phyloP scores from a whole-genome alignment of 1,140 invertebrate species.

The Halesus radiatus region DNA sequence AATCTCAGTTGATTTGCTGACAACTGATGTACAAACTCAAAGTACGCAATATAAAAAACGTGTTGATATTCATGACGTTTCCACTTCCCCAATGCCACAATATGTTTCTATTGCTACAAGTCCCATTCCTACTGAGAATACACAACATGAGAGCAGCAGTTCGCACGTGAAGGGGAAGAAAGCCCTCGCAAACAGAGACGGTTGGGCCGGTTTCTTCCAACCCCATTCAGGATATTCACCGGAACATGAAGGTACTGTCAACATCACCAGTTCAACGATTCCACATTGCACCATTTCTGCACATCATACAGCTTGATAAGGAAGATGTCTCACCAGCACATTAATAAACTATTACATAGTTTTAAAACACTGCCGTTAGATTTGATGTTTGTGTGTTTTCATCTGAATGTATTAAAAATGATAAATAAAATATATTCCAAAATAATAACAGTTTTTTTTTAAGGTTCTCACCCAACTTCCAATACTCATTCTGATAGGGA shows the following conservation, averaged over 20 bases:
- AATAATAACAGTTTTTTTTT: slow-evolving; percentile 54
- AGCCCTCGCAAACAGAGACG: slow-evolving; percentile 58
- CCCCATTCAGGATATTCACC: slow-evolving; percentile 54
- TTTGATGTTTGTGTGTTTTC: slow-evolving; percentile 31
- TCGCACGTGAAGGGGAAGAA: slow-evolving; percentile 53
- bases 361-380: slow-evolving; percentile 31
- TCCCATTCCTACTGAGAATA: slow-evolving; percentile 43
- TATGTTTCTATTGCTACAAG: slow-evolving; percentile 54
- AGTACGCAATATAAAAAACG: neutral
- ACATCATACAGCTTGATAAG: slow-evolving; percentile 53
- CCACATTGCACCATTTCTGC: slow-evolving; percentile 54
- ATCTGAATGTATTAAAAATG: slow-evolving; percentile 37
- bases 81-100: slow-evolving; percentile 52
- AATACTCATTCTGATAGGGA: slow-evolving; percentile 57
- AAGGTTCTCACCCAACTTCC: slow-evolving; percentile 58
- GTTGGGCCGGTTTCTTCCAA: slow-evolving; percentile 54
- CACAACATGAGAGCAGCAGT: slow-evolving; percentile 2
- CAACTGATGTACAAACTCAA: slow-evolving; percentile 13
- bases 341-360: slow-evolving; percentile 29
- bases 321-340: slow-evolving; percentile 45
- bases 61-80: slow-evolving; percentile 37
- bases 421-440: slow-evolving; percentile 51
- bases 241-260: slow-evolving; percentile 57
- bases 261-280: slow-evolving; percentile 49
- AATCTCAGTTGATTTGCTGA: neutral